Evolutionary conservation across 2,888 invertebrate genomes (phyloP).

Genomic region (Timandra comae): DNA sequence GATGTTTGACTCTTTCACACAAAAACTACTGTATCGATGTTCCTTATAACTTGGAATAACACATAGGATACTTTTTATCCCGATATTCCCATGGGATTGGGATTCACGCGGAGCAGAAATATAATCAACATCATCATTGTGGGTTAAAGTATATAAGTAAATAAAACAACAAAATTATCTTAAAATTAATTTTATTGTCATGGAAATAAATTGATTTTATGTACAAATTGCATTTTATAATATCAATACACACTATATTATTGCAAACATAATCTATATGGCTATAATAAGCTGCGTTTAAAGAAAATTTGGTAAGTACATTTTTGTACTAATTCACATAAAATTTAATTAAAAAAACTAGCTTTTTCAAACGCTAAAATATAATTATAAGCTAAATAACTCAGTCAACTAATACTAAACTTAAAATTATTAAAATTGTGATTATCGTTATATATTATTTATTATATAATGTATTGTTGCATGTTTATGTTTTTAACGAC

Average conservation of each 20-base stretch:
- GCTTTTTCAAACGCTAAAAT: not conserved
- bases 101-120: not conserved
- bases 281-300: not conserved
- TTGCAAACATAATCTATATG: conserved; percentile 2
- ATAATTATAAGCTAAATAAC: conserved; percentile 26
- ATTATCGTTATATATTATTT: no score
- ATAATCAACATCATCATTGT: not conserved
- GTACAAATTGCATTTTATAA: conserved; percentile 41
- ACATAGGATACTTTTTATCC: no score
- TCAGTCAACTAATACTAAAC: conserved; percentile 28
- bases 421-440: no score
- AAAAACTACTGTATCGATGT: no score
- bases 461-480: no score
- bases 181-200: conserved; percentile 48
- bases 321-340: not conserved
- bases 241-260: conserved; percentile 17
- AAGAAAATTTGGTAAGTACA: not conserved
- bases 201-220: conserved; percentile 68
- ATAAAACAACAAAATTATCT: conserved; percentile 23
- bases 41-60: no score
- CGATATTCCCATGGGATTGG: not conserved
- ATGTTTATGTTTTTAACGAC: no score
- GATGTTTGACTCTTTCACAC: no score
- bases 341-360: no score
- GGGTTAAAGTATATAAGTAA: not conserved